Evolutionary conservation across 2,113 vertebrate genomes (phyloP), one percentile per base, ranked within the genome.

Genomic region (Hylia prasina): DNA sequence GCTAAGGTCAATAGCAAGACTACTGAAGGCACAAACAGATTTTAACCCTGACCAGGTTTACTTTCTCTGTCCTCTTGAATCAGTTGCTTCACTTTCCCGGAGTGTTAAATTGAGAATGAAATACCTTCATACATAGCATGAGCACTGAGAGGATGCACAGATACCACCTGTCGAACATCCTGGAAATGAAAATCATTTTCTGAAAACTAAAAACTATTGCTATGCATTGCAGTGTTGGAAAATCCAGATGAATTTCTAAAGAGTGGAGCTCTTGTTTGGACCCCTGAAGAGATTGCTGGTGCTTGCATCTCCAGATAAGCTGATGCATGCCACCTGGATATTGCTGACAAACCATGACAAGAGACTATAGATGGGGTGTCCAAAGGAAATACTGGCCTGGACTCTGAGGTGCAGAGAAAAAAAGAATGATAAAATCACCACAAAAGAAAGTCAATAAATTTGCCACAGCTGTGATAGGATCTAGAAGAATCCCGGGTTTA

Each of bases 401-500:
- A 61, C 19, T 90, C 75, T 66, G 45, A 91, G 42, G n/a, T 78
- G 39, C 35, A 94, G 45, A 91, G 24, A 80, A 76, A 90, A 90
- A 93, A 80, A 39, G 39, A 63, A 54, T 12, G 13, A 94, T 95
- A 85, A 94, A 94, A 72, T 94, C 90, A 86, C 68, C 19, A 15
- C 51, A 77, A 90, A 45, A 39, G 23, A 80, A 78, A 79, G 63
- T 50, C 79, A 85, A 72, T 90, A 91, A 80, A 82, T 93, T 80
- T 91, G 44, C 66, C 75, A 80, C 68, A 68, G 72, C 48, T 84
- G 35, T 72, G 69, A 87, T 39, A 81, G 85, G 75, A 93, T 94
- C 81, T 81, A 90, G 75, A 91, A 92, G 80, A 91, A 85, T 73
- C 50, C 35, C 37, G 73, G n/a, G 84, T 91, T 94, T 80, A 93